These are phyloP conservation scores for Eubasilissa splendida DNA, from an alignment of 2,888 invertebrate genomes.

Conservation along the genomic window DNA sequence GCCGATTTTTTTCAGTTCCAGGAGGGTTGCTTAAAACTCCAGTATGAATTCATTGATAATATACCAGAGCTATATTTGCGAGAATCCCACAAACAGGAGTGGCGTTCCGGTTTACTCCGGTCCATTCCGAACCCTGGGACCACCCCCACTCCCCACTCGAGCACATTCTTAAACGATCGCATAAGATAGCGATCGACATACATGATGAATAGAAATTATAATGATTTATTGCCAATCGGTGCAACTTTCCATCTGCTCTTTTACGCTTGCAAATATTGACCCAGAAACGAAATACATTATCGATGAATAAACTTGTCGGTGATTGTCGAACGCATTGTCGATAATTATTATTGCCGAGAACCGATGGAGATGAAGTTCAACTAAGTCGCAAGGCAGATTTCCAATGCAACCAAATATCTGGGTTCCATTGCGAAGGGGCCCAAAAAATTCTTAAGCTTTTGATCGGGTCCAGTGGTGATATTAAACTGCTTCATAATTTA, in stretches of 20 bases:
- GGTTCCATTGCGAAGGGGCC: not conserved
- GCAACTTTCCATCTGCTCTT: conserved; percentile 31
- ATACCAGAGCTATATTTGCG: too few species aligned
- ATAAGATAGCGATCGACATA: not conserved
- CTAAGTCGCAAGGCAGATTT: conserved; percentile 25
- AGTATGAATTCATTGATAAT: too few species aligned
- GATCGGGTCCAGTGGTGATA: too few species aligned
- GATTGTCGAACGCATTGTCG: not conserved
- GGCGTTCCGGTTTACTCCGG: too few species aligned
- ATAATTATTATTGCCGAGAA: not conserved
- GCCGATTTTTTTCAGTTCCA: too few species aligned
- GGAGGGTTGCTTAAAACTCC: too few species aligned
- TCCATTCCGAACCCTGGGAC: too few species aligned
- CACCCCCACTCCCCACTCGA: too few species aligned
- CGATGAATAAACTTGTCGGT: not conserved
- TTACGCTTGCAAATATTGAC: conserved; percentile 35
- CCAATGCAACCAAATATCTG: not conserved
- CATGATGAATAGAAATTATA: not conserved
- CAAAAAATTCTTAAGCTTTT: too few species aligned
- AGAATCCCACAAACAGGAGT: too few species aligned
- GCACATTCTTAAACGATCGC: not conserved
- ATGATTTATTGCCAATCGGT: conserved; percentile 17
- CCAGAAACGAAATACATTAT: conserved; percentile 20
- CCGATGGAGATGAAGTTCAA: conserved; percentile 9
- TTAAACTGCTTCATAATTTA: too few species aligned